These are phyloP conservation scores for Elymnias hypermnestra DNA, from an alignment of 1,140 invertebrate genomes.

Conservation along the genomic window DNA sequence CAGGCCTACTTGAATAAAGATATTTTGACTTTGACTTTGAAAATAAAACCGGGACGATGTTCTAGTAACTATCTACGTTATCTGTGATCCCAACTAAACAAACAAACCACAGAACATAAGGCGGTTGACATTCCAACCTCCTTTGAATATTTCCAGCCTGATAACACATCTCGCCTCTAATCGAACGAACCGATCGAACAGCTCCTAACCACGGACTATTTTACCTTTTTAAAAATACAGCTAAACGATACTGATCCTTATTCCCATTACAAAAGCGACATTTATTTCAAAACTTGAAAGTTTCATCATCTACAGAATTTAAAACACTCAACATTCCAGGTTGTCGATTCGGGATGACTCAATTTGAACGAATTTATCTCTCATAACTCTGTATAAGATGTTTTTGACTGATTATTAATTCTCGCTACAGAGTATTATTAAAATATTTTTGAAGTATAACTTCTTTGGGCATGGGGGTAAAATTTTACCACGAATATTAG, in stretches of 20 bases:
- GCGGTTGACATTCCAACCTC: conserved; percentile 51
- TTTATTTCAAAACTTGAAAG: too few relatives aligned
- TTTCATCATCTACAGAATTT: too few relatives aligned
- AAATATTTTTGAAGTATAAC: conserved; percentile 9
- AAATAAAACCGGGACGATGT: conserved; percentile 10
- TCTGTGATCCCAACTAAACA: conserved; percentile 38
- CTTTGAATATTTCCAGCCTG: conserved; percentile 44
- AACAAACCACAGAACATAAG: conserved; percentile 42
- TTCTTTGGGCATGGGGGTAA: too few relatives aligned
- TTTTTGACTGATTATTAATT: conserved; percentile 28
- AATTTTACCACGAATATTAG: too few relatives aligned
- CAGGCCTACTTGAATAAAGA: too few relatives aligned
- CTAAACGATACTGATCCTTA: too few relatives aligned
- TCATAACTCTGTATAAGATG: conserved; percentile 35
- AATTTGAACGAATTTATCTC: conserved; percentile 51
- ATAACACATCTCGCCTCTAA: conserved; percentile 53
- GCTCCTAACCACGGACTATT: conserved; percentile 21
- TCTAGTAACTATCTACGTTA: conserved; percentile 23
- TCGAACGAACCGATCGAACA: conserved; percentile 38
- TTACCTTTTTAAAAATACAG: too few relatives aligned
- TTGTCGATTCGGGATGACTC: conserved; percentile 51
- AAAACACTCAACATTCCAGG: conserved; percentile 42
- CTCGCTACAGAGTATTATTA: conserved; percentile 10
- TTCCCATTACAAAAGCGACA: too few relatives aligned
- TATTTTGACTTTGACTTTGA: too few relatives aligned